These are phyloP conservation scores for Callospermophilus lateralis DNA, from an alignment of 2,113 vertebrate genomes.

Conservation along the genomic window DNA sequence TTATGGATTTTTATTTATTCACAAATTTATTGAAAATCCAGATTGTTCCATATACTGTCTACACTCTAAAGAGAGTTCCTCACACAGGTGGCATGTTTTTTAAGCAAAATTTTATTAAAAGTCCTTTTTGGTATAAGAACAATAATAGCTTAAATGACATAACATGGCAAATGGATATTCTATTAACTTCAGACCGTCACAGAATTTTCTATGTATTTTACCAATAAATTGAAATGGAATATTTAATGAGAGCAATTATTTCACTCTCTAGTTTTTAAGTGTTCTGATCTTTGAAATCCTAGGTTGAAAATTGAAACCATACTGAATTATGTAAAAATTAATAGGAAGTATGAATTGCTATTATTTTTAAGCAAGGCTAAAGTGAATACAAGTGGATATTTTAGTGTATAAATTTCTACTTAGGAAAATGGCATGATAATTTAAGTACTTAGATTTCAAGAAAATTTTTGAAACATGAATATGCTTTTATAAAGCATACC, in stretches of 20 bases:
- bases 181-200: background rate
- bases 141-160: background rate
- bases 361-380: background rate
- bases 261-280: background rate
- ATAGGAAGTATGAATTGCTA: background rate
- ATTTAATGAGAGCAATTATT: background rate
- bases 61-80: background rate
- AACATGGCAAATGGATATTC: background rate
- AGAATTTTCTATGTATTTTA: background rate
- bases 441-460: background rate
- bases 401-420: background rate
- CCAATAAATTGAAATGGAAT: background rate
- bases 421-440: background rate
- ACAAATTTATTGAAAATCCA: background rate
- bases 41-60: background rate
- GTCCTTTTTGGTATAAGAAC: background rate
- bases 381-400: background rate
- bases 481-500: background rate
- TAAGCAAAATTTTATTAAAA: background rate
- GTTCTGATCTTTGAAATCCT: background rate
- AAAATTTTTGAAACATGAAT: background rate
- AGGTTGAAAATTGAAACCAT: slow-evolving; percentile 2
- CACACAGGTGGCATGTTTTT: background rate
- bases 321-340: slow-evolving; percentile 6
- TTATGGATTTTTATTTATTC: slow-evolving; percentile 3